Evolutionary conservation across 2,113 vertebrate genomes (phyloP).

Genomic region (Myotis brandtii): DNA sequence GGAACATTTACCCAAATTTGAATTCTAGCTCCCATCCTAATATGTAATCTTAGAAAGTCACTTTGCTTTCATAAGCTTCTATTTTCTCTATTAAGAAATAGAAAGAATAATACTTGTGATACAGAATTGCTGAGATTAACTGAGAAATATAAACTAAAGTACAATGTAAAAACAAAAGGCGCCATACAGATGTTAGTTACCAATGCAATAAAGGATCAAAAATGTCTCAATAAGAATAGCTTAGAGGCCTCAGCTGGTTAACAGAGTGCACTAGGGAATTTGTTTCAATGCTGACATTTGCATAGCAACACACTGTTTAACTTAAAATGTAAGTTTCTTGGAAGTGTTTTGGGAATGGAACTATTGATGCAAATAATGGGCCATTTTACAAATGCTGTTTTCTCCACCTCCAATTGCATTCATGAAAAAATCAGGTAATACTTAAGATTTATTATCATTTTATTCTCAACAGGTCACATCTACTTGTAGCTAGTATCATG

Average conservation of each 20-base stretch:
- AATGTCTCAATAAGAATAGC: not conserved
- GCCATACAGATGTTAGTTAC: not conserved
- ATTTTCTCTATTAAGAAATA: conserved; percentile 9
- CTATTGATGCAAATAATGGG: not conserved
- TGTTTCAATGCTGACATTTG: not conserved
- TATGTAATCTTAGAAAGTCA: not conserved
- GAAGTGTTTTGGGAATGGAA: not conserved
- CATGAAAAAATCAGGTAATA: not conserved
- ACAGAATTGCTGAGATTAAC: not conserved
- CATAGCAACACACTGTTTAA: not conserved
- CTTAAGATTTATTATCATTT: not conserved
- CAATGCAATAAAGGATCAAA: not conserved
- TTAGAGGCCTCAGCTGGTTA: not conserved
- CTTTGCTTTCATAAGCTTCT: not conserved
- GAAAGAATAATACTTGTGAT: not conserved
- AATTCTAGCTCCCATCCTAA: not conserved
- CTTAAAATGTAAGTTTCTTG: not conserved
- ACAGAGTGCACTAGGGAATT: not conserved
- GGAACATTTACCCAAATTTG: not conserved
- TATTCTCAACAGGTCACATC: not conserved
- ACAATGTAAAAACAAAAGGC: not conserved
- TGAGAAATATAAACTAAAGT: conserved; percentile 17
- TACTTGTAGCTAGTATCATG: not conserved
- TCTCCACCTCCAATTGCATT: not conserved
- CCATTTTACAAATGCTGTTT: not conserved